phyloP scores from a whole-genome alignment of 2,113 vertebrate genomes.

The Pedetes capensis region DNA sequence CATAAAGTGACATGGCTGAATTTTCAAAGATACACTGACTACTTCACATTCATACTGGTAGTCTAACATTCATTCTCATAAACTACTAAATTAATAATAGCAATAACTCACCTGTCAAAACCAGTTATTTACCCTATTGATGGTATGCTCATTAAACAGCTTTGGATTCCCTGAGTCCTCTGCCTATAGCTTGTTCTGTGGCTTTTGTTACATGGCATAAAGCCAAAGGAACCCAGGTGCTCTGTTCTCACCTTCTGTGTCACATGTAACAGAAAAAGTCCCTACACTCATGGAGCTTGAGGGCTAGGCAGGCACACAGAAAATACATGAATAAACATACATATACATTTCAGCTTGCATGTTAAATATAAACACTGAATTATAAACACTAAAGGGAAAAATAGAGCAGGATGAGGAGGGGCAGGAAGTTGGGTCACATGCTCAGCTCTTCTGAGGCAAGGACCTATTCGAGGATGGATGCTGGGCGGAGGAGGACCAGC shows the following conservation, averaged over 20 bases:
- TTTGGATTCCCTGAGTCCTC: not conserved
- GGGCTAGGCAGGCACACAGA: not conserved
- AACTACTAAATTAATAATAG: not conserved
- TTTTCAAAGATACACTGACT: slow-evolving; percentile 10
- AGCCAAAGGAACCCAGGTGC: not conserved
- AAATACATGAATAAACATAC: not conserved
- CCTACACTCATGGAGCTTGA: not conserved
- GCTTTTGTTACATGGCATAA: not conserved
- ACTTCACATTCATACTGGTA: not conserved
- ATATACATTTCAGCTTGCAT: not conserved
- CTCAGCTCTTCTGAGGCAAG: not conserved
- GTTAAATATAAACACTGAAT: not conserved
- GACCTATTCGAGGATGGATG: no score
- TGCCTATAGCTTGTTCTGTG: not conserved
- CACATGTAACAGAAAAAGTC: not conserved
- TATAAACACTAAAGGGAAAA: not conserved
- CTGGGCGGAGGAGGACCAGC: no score
- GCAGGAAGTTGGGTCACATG: not conserved
- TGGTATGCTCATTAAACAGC: not conserved
- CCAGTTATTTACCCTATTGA: not conserved
- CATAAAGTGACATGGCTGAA: not conserved
- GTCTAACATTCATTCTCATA: not conserved
- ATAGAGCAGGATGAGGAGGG: not conserved
- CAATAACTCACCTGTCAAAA: not conserved
- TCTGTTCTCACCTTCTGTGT: not conserved